Conservation (phyloP, 2,888 invertebrate genomes). For the Netelia melanura region DNA sequence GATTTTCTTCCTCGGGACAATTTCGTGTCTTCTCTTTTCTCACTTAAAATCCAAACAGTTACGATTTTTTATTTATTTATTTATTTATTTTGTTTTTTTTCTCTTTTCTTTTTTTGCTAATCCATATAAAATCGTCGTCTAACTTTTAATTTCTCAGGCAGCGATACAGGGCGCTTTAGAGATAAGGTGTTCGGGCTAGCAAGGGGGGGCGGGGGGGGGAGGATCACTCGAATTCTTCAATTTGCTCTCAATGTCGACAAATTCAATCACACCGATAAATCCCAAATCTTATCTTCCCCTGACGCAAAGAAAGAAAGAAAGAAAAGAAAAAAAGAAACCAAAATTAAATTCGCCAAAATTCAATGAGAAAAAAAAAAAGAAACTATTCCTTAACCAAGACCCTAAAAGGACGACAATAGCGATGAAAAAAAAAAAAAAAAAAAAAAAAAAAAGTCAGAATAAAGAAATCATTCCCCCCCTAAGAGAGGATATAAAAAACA, state of each 20-base stretch:
- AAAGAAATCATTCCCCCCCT: not conserved
- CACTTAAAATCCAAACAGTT: not conserved
- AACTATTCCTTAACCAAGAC: too few species aligned
- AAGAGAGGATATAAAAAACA: not conserved
- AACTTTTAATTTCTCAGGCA: not conserved
- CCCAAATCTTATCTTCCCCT: constrained; percentile 16
- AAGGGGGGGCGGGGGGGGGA: constrained; percentile 3
- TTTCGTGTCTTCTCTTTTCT: not conserved
- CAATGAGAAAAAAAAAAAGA: constrained; percentile 23
- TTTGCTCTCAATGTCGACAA: constrained; percentile 69
- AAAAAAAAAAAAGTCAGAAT: constrained; percentile 56
- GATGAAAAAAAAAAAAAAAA: constrained; percentile 59
- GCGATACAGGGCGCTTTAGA: constrained; percentile 9
- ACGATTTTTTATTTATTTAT: not conserved
- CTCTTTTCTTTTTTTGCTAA: constrained; percentile 26
- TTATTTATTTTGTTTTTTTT: too few species aligned
- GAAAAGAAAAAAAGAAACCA: constrained; percentile 68
- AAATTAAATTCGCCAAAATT: constrained; percentile 42
- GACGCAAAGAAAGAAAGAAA: constrained; percentile 40
- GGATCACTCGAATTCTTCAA: constrained; percentile 28
- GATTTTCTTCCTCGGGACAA: not conserved
- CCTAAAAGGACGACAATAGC: too few species aligned
- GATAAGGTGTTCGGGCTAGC: not conserved
- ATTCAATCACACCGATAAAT: constrained; percentile 38
- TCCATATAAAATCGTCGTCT: not conserved